Evolutionary conservation across 1,140 invertebrate genomes (phyloP), one percentile per base, ranked within the genome.

Genomic region (Pseudomyrmex dendroicus): DNA sequence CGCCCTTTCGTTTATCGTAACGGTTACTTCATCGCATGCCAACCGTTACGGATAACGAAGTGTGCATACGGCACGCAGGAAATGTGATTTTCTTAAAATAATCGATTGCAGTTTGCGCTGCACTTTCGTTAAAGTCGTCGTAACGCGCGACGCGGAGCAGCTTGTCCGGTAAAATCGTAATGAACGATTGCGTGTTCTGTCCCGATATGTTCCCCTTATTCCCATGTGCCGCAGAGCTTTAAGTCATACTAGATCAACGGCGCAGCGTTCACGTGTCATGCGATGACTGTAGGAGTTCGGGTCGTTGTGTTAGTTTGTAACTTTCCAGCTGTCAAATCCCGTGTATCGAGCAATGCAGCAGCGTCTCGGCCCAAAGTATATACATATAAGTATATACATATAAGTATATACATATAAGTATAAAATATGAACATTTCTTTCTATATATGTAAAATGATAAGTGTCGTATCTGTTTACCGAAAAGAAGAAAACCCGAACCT

Each of bases 11-110:
- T 85, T 35, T 5, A 35, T 35, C 35, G 35, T 57, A 48, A 15
- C 13, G 35, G 61, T 78, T 35, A 13, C 82, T 84, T 84, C 73
- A 86, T 80, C 73, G 67, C 67, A 70, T 57, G 72, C 52, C 46
- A 73, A 62, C 61, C 77, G 73, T 87, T 56, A 83, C 48, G 73
- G 12, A 44, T 35, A 35, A 35, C 52, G 20, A 12, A 22, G 44
- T 56, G 5, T 17, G 15, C n/a, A 10, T 7, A 35, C 35, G 5
- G 5, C 35, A 35, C 35, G 3, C 9, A 66, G 73, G 57, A 73
- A 86, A 61, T 48, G 52, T 73, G 73, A 78, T 87, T 86, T 25
- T 35, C 22, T 35, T 44, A 56, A 13, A n/a, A 46, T 22, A 44
- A 15, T 10, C 22, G 52, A 35, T 35, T 35, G 35, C 35, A 35